Evolutionary conservation across 2,113 vertebrate species (phyloP).

Genomic region (Chloropsis hardwickii): DNA sequence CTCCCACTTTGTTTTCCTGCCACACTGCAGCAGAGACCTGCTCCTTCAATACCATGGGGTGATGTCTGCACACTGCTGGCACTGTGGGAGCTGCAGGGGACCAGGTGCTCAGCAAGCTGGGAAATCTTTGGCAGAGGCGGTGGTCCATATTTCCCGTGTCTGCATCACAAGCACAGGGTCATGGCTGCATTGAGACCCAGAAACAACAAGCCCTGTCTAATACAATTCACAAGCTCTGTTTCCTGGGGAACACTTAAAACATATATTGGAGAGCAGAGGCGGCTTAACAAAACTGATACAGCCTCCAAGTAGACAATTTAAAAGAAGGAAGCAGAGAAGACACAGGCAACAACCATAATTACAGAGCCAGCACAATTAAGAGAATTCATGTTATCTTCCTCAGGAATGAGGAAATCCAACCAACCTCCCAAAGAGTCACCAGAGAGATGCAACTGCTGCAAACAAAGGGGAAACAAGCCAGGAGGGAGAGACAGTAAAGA

Average conservation of each 20-base stretch:
- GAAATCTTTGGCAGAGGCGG: neutral
- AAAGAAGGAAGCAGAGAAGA: neutral
- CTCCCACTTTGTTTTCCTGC: neutral
- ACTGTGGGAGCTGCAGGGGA: neutral
- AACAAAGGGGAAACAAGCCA: neutral
- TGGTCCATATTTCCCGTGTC: neutral
- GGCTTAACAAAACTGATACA: neutral
- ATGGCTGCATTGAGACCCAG: neutral
- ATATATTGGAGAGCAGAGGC: neutral
- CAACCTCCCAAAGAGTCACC: neutral
- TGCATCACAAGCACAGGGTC: neutral
- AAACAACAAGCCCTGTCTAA: neutral
- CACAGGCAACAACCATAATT: neutral
- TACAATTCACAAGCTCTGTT: neutral
- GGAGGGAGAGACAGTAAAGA: neutral
- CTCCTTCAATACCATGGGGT: neutral
- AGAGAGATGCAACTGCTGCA: neutral
- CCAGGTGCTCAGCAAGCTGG: neutral
- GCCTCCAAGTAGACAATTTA: neutral
- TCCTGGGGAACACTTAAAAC: neutral
- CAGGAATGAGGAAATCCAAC: neutral
- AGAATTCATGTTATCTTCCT: neutral
- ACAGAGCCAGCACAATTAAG: neutral
- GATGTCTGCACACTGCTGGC: neutral
- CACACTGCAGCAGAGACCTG: neutral